Conservation (phyloP, 2,113 vertebrate genomes). For the Arizona elegans region DNA sequence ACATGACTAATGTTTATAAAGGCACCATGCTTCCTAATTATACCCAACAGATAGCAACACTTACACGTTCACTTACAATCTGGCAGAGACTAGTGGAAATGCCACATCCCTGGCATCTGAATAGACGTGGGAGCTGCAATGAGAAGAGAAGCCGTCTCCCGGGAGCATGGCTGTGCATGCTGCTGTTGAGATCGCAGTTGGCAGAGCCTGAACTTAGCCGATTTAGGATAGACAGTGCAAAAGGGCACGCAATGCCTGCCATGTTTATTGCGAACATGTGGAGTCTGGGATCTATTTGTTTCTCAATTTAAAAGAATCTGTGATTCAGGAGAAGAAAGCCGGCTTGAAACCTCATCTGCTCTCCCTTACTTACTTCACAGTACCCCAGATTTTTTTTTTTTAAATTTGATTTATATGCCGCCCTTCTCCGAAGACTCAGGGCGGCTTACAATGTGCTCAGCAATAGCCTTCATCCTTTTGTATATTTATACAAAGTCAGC, state of each 20-base stretch:
- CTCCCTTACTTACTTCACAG: background rate
- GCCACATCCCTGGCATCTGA: background rate
- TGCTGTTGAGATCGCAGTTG: background rate
- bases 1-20: background rate
- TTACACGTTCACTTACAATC: background rate
- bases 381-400: no score
- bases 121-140: background rate
- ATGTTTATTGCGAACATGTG: background rate
- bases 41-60: background rate
- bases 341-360: background rate
- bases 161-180: background rate
- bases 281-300: background rate
- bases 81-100: background rate
- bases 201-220: background rate
- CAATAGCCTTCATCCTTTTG: no score
- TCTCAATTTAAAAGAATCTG: background rate
- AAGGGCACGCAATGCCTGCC: background rate
- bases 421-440: no score
- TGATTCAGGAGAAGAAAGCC: background rate
- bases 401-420: no score
- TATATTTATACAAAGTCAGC: no score
- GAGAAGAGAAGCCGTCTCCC: background rate
- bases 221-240: background rate
- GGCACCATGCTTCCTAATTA: background rate
- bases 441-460: no score